Conservation (phyloP, 2,113 vertebrate species). For the Sisor rabdophorus region DNA sequence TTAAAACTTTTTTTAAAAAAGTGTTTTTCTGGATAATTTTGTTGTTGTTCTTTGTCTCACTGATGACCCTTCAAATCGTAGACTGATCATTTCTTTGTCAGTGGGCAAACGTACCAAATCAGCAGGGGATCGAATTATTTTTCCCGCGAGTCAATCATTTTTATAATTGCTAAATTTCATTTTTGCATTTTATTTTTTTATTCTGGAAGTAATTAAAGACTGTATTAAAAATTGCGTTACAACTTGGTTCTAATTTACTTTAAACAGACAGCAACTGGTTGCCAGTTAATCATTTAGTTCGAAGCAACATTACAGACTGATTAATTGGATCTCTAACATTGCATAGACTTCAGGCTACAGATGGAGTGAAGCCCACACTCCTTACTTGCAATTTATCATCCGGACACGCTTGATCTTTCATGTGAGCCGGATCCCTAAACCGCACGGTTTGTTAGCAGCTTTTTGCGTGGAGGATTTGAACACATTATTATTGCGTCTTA, state of each 20-base stretch:
- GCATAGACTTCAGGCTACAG: slow-evolving; percentile 15
- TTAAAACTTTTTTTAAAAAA: too few relatives aligned
- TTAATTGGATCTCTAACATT: not conserved
- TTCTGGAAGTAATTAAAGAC: not conserved
- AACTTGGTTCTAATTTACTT: not conserved
- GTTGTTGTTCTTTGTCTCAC: too few relatives aligned
- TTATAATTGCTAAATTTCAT: too few relatives aligned
- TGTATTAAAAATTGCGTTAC: not conserved
- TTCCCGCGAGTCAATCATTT: too few relatives aligned
- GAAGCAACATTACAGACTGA: not conserved
- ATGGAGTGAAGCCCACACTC: slow-evolving; percentile 27
- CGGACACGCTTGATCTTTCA: slow-evolving; percentile 30
- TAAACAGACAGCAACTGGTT: not conserved
- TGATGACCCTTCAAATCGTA: too few relatives aligned
- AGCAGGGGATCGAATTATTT: too few relatives aligned
- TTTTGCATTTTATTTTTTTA: too few relatives aligned
- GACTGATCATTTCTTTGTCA: too few relatives aligned
- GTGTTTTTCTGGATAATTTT: too few relatives aligned
- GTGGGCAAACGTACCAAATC: too few relatives aligned
- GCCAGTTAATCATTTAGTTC: not conserved
- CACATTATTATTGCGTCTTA: slow-evolving; percentile 26
- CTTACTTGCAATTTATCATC: slow-evolving; percentile 35
- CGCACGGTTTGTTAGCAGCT: slow-evolving; percentile 37
- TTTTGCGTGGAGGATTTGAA: slow-evolving; percentile 28
- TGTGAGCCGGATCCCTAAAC: slow-evolving; percentile 29